A percentile compares a stretch with the other conserved stretches of the same genome.
Evolutionary conservation across 2,888 invertebrate species (phyloP).

Genomic region (Chironomus riparius): DNA sequence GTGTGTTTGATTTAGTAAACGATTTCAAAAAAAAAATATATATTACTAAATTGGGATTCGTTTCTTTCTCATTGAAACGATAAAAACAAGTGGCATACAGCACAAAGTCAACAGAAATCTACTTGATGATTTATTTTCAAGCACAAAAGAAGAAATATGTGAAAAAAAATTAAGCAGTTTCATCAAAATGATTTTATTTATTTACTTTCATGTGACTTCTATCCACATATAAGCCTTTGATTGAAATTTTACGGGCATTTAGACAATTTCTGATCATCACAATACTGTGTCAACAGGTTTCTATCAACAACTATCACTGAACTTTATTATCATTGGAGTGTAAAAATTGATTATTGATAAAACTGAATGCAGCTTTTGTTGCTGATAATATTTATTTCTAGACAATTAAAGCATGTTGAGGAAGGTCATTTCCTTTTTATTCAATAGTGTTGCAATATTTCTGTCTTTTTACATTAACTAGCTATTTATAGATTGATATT

Average conservation of each 20-base stretch:
- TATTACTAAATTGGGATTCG: slow-evolving; percentile 9
- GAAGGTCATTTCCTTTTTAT: no score
- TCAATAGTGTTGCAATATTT: no score
- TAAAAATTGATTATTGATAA: no score
- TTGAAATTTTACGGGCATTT: slow-evolving; percentile 12
- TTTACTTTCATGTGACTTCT: no score
- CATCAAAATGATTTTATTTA: not conserved
- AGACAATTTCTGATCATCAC: not conserved
- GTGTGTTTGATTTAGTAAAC: not conserved
- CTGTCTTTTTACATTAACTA: no score
- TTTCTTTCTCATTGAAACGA: not conserved
- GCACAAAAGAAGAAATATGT: no score
- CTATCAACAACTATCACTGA: not conserved
- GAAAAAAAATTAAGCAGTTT: not conserved
- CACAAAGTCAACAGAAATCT: slow-evolving; percentile 1
- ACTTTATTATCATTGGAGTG: no score
- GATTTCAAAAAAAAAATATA: not conserved
- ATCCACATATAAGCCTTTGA: not conserved
- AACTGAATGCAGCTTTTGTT: no score
- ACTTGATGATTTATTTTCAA: slow-evolving; percentile 4
- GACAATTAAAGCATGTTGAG: no score
- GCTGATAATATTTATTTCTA: no score
- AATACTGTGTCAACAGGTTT: not conserved
- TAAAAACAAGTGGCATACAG: not conserved
- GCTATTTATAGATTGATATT: no score